Evolutionary conservation across 2,113 vertebrate species (phyloP), one percentile per base, ranked within the genome.

Genomic region (Cyanistes caeruleus): DNA sequence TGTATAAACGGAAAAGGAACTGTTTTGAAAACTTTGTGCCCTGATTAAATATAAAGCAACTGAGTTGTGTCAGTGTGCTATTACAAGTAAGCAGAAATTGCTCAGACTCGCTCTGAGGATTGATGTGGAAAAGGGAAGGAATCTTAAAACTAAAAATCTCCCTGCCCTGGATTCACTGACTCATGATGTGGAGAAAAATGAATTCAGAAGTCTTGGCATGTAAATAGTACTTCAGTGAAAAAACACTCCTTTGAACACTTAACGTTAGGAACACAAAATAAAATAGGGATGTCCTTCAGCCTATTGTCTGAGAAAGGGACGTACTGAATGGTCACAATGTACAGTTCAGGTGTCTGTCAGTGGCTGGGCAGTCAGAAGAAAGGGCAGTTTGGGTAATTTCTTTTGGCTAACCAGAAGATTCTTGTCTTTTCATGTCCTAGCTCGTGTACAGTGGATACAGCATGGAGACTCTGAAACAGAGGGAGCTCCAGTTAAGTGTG

Each of bases 381-480:
- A 35, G 51, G 63, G 19, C 27, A 16, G 2, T 51, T 52, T 46
- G 14, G 48, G 13, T 52, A 13, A 83, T 20, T 49, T 37, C 17
- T 68, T 65, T 74, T 48, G 39, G 5, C 76, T 94, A 91, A 95
- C 59, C 33, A 68, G 55, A 49, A 52, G 52, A 64, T n/a, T 83
- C 41, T 76, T 81, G 20, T 2, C 67, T 93, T 94, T 41, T 93
- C 79, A 14, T 43, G 23, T 78, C 95, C 12, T 94, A 99, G 99
- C 98, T 99, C 87, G 99, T 99, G 89, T 99, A 99, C 97, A 99
- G 97, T 33, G 98, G 99, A 77, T 99, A 99, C 95, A 99, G 98
- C 97, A 99, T 99, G 97, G 99, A 99, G 93, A 98, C 98, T 14
- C 95, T 99, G 92, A 98, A 98, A 79, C 99, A 99, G 94, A 98